phyloP scores from a whole-genome alignment of 64 coral and sea anemone species.

The Orbicella faveolata region DNA sequence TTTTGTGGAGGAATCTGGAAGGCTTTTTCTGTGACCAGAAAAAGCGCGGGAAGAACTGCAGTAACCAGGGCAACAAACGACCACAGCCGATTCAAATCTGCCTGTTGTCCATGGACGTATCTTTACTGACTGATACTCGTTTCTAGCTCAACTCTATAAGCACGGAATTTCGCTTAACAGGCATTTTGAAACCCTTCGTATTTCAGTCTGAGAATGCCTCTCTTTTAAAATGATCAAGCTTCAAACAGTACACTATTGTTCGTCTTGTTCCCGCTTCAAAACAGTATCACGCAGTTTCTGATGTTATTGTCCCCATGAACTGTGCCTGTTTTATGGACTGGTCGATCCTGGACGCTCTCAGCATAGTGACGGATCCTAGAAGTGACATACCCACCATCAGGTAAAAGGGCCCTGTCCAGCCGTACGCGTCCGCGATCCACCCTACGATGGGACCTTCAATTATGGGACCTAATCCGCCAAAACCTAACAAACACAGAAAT shows the following conservation, averaged over 20 bases:
- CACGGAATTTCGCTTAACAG: too few relatives aligned
- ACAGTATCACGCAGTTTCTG: constrained; percentile 19
- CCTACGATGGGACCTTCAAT: constrained; percentile 92
- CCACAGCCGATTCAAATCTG: too few relatives aligned
- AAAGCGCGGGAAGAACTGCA: too few relatives aligned
- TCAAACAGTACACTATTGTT: too few relatives aligned
- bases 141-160: too few relatives aligned
- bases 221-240: not conserved
- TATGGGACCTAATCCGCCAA: constrained; percentile 92
- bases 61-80: too few relatives aligned
- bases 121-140: too few relatives aligned
- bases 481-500: constrained; percentile 57
- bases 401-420: constrained; percentile 93
- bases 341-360: constrained; percentile 76
- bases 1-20: too few relatives aligned
- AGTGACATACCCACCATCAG: constrained; percentile 86
- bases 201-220: too few relatives aligned
- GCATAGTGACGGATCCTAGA: constrained; percentile 70
- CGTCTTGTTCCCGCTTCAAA: not conserved
- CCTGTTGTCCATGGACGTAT: too few relatives aligned
- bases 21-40: too few relatives aligned
- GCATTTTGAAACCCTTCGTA: too few relatives aligned
- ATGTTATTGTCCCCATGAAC: constrained; percentile 47
- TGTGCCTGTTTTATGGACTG: constrained; percentile 74
- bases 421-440: constrained; percentile 75